These are phyloP conservation scores for Cerastoderma edule DNA, from an alignment of 2,888 invertebrate species.

Conservation along the genomic window DNA sequence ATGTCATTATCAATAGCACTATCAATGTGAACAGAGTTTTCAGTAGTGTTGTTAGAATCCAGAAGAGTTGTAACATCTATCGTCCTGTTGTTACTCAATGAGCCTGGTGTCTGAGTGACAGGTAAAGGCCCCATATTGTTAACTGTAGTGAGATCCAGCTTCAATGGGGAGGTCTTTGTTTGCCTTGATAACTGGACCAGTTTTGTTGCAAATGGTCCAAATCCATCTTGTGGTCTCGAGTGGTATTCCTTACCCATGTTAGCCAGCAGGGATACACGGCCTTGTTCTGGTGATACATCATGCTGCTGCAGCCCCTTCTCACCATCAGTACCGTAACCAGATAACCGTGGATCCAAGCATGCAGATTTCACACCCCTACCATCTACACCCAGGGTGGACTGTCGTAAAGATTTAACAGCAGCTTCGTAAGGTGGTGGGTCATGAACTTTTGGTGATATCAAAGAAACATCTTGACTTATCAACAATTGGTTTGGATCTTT, in stretches of 20 bases:
- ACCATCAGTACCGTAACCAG: neutral
- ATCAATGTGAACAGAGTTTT: neutral
- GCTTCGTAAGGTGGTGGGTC: slow-evolving; percentile 63
- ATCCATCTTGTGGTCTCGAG: slow-evolving; percentile 4
- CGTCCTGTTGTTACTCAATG: no score
- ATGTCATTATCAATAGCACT: neutral
- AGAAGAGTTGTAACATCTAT: neutral
- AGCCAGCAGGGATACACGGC: slow-evolving; percentile 32
- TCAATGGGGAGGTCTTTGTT: slow-evolving; percentile 28
- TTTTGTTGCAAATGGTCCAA: slow-evolving; percentile 67
- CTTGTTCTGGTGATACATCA: neutral
- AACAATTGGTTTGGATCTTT: slow-evolving; percentile 33
- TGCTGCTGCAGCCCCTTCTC: neutral
- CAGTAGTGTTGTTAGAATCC: neutral
- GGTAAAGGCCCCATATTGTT: neutral
- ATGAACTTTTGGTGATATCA: slow-evolving; percentile 41
- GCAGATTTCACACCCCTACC: neutral
- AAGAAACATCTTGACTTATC: slow-evolving; percentile 23
- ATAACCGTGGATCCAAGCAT: neutral
- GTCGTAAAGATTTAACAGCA: slow-evolving; percentile 53
- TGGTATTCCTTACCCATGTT: slow-evolving; percentile 38
- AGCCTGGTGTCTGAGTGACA: neutral
- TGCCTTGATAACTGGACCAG: slow-evolving; percentile 61
- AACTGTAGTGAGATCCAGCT: neutral
- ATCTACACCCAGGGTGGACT: neutral